A percentile compares a stretch with the other conserved stretches of the same genome.
Evolutionary conservation across 2,888 invertebrate genomes (phyloP).

Genomic region (Lumbricus terrestris): DNA sequence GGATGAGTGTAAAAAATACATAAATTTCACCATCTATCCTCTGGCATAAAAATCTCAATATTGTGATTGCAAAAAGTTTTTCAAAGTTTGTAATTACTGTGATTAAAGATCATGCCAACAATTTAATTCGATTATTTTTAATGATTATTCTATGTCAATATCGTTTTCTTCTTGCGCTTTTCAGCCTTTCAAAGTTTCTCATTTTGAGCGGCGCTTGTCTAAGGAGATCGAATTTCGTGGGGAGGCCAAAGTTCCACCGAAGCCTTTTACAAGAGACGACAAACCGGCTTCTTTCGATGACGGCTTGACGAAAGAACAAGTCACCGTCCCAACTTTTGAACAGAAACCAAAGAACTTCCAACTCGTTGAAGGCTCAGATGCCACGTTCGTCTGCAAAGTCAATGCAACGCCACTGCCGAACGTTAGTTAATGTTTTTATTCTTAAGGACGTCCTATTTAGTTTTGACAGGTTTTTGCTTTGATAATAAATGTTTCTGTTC

Average conservation of each 20-base stretch:
- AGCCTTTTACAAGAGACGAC: constrained; percentile 22
- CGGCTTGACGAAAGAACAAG: constrained; percentile 20
- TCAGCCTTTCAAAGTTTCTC: constrained; percentile 74
- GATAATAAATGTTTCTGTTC: no score
- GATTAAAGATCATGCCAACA: no score
- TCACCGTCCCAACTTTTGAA: constrained; percentile 76
- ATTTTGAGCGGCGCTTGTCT: constrained; percentile 88
- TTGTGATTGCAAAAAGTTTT: no score
- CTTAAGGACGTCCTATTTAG: background rate
- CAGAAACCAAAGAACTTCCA: constrained; percentile 90
- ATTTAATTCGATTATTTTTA: no score
- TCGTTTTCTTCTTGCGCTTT: background rate
- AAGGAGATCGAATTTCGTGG: constrained; percentile 72
- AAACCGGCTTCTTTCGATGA: constrained; percentile 33
- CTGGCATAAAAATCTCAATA: no score
- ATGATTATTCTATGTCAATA: background rate
- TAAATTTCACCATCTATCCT: no score
- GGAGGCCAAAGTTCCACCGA: constrained; percentile 41
- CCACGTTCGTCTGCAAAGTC: constrained; percentile 83
- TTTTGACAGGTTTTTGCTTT: background rate
- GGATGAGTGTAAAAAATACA: no score
- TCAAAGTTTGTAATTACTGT: background rate
- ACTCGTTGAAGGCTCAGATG: constrained; percentile 88
- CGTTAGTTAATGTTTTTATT: constrained; percentile 56
- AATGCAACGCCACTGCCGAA: constrained; percentile 88